Evolutionary conservation across 2,113 vertebrate species (phyloP).

Genomic region (Motacilla alba): DNA sequence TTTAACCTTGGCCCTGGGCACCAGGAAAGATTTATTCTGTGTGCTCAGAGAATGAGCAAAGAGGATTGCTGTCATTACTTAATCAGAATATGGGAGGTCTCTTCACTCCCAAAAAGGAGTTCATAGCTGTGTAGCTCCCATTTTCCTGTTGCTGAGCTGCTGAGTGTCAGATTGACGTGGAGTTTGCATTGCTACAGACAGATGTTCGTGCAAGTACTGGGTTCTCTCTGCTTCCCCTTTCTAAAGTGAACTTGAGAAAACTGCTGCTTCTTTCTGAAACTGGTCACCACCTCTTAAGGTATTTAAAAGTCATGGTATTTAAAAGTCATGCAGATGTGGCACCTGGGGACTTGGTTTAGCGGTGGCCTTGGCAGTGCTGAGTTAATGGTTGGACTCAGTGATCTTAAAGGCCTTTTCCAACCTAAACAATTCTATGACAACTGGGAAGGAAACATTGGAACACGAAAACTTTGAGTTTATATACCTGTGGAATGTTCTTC

Average conservation of each 20-base stretch:
- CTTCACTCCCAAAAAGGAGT: neutral
- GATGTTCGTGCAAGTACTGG: rapidly evolving
- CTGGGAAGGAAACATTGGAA: neutral
- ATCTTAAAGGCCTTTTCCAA: neutral
- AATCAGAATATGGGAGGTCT: neutral
- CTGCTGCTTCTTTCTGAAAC: neutral
- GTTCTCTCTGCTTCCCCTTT: neutral
- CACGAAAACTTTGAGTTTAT: neutral
- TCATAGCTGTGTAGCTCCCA: neutral
- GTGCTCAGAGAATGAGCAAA: neutral
- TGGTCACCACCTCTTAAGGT: neutral
- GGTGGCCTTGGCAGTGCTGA: neutral
- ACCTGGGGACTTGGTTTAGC: neutral
- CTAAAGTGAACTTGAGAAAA: neutral
- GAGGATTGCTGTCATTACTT: neutral
- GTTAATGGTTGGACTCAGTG: neutral
- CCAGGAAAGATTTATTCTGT: neutral
- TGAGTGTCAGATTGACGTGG: neutral
- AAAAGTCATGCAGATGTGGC: neutral
- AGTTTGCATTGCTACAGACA: neutral
- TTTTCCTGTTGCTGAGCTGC: neutral
- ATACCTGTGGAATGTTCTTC: neutral
- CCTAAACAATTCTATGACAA: neutral
- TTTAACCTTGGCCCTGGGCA: neutral
- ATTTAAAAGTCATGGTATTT: neutral